phyloP scores from a whole-genome alignment of 2,113 vertebrate genomes.

The Ceratotherium simum region DNA sequence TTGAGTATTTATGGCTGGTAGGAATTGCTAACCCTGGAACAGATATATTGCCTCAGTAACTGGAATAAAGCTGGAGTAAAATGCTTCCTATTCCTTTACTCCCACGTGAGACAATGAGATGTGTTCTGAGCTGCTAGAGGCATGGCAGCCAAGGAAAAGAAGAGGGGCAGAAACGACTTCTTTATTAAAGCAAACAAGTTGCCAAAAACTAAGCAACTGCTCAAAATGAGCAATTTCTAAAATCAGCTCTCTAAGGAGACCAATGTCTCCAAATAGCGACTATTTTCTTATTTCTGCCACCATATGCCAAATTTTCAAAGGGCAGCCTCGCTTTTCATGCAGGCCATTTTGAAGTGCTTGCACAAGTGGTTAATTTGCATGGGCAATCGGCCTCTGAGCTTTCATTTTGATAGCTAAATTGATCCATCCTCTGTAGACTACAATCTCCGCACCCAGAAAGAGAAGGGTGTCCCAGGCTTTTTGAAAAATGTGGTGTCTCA shows the following conservation, averaged over 20 bases:
- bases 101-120: background rate
- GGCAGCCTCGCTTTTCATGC: background rate
- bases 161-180: background rate
- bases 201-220: background rate
- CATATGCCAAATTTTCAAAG: conserved; percentile 41
- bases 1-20: background rate
- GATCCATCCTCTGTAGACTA: conserved; percentile 19
- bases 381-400: conserved; percentile 49
- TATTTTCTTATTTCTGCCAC: background rate
- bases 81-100: background rate
- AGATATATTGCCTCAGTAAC: background rate
- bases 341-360: background rate
- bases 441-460: background rate
- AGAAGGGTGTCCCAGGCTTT: background rate
- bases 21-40: background rate
- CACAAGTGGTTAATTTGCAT: conserved; percentile 65
- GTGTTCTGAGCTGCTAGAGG: background rate
- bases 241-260: background rate
- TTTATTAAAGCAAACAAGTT: background rate
- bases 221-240: background rate
- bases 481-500: background rate
- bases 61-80: background rate
- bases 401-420: conserved; percentile 71
- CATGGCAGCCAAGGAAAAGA: background rate
- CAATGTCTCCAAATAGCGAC: background rate